Evolutionary conservation across 2,797 vertebrate species (phyloP).

Genomic region (Hyperoplus immaculatus): DNA sequence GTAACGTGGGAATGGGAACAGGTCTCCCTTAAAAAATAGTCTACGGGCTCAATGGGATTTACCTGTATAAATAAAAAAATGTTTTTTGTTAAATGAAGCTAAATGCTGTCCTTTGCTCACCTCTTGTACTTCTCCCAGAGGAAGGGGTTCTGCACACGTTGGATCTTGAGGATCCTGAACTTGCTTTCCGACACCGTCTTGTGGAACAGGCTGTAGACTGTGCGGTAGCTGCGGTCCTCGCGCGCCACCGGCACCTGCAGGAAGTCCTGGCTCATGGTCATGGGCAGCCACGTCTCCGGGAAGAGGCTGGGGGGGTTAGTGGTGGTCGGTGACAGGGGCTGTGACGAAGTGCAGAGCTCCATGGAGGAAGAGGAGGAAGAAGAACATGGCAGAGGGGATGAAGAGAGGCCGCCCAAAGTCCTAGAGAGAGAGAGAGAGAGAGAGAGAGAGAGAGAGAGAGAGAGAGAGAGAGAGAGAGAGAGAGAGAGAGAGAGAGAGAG

Average conservation of each 20-base stretch:
- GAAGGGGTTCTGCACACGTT: constrained; percentile 97
- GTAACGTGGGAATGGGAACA: too few relatives aligned
- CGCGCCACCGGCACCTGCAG: constrained; percentile 96
- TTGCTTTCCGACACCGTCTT: constrained; percentile 99
- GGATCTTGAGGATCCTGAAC: constrained; percentile 95
- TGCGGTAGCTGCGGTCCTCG: constrained; percentile 98
- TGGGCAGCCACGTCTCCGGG: constrained; percentile 96
- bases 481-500: too few relatives aligned
- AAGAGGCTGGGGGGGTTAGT: constrained; percentile 90
- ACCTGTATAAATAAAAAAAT: neutral
- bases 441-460: neutral
- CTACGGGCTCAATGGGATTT: too few relatives aligned
- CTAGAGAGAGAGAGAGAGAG: constrained; percentile 72
- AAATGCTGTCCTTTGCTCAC: constrained; percentile 71
- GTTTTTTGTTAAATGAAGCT: neutral
- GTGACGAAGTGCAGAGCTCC: constrained; percentile 73
- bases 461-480: too few relatives aligned
- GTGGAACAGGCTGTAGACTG: constrained; percentile 99
- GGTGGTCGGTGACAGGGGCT: constrained; percentile 87
- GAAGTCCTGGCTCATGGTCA: constrained; percentile 96
- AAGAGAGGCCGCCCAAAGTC: constrained; percentile 90
- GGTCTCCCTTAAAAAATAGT: too few relatives aligned
- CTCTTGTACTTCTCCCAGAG: constrained; percentile 99
- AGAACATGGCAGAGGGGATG: constrained; percentile 68
- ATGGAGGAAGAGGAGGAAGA: constrained; percentile 77